Conservation (phyloP, 2,888 invertebrate genomes). For the Thera britannica region DNA sequence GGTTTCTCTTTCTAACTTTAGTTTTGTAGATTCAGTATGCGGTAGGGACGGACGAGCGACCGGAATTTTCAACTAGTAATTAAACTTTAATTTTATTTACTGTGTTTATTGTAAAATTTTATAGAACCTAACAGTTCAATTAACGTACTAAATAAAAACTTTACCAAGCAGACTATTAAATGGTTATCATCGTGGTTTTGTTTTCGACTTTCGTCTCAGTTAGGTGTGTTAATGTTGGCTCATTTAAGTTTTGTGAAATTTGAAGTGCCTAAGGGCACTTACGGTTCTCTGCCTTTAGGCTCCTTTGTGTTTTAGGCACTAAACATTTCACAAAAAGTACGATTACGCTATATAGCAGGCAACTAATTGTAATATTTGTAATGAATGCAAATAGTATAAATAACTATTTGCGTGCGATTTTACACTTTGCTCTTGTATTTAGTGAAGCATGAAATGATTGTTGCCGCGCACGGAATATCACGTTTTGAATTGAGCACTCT, state of each 20-base stretch:
- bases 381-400: slow-evolving; percentile 45
- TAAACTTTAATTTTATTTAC: neutral
- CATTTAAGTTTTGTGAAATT: too few species aligned
- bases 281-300: too few species aligned
- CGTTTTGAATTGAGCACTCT: slow-evolving; percentile 60
- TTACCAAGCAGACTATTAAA: neutral
- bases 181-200: neutral
- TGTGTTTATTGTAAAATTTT: neutral
- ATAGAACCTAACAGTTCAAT: neutral
- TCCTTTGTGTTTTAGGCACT: too few species aligned
- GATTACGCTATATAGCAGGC: slow-evolving; percentile 9
- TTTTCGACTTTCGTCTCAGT: neutral
- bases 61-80: slow-evolving; percentile 20
- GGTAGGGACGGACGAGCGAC: slow-evolving; percentile 15
- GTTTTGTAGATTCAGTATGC: slow-evolving; percentile 25
- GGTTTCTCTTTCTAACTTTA: slow-evolving; percentile 63
- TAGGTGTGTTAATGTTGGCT: too few species aligned
- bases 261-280: too few species aligned
- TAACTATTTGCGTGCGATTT: slow-evolving; percentile 70
- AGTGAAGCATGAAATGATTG: slow-evolving; percentile 75
- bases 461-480: slow-evolving; percentile 60
- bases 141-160: neutral
- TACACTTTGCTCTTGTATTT: slow-evolving; percentile 71
- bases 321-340: slow-evolving; percentile 20
- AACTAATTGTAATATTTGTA: slow-evolving; percentile 38